These are phyloP conservation scores for Oryzaephilus surinamensis DNA, from an alignment of 1,140 invertebrate species.

Conservation along the genomic window DNA sequence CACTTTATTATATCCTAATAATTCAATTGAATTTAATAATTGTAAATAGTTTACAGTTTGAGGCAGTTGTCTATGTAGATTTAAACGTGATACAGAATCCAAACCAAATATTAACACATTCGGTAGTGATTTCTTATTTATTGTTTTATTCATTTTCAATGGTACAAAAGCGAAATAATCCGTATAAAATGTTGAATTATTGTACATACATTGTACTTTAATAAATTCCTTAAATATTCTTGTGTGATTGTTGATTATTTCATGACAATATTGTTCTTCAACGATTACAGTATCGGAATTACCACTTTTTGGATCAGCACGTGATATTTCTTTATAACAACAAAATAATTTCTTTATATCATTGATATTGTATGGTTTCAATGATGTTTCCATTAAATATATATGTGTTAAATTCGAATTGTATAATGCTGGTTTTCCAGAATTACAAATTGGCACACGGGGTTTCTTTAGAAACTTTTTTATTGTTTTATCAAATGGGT, in stretches of 20 bases:
- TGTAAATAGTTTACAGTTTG: slow-evolving; percentile 49
- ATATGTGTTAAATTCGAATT: slow-evolving; percentile 54
- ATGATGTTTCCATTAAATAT: slow-evolving; percentile 37
- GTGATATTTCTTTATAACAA: slow-evolving; percentile 50
- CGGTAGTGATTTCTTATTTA: slow-evolving; percentile 16
- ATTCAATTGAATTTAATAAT: slow-evolving; percentile 51
- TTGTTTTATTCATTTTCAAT: slow-evolving; percentile 33
- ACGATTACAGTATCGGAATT: slow-evolving; percentile 37
- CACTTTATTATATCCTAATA: slow-evolving; percentile 73
- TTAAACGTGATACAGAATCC: slow-evolving; percentile 75
- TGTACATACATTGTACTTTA: slow-evolving; percentile 45
- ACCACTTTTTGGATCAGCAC: slow-evolving; percentile 37
- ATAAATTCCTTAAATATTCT: slow-evolving; percentile 47
- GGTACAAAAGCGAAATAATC: slow-evolving; percentile 60
- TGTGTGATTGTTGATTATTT: slow-evolving; percentile 21
- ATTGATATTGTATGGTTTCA: slow-evolving; percentile 41
- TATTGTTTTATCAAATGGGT: slow-evolving; percentile 53
- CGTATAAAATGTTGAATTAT: slow-evolving; percentile 44
- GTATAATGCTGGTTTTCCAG: slow-evolving; percentile 44
- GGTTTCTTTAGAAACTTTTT: slow-evolving; percentile 37
- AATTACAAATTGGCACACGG: slow-evolving; percentile 36
- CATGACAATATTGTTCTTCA: slow-evolving; percentile 35
- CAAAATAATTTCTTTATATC: slow-evolving; percentile 40
- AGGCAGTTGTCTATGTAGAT: slow-evolving; percentile 74
- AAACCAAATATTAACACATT: slow-evolving; percentile 75